Evolutionary conservation across 2,797 vertebrate species (phyloP).

Genomic region (Oryzias dopingdopingensis): DNA sequence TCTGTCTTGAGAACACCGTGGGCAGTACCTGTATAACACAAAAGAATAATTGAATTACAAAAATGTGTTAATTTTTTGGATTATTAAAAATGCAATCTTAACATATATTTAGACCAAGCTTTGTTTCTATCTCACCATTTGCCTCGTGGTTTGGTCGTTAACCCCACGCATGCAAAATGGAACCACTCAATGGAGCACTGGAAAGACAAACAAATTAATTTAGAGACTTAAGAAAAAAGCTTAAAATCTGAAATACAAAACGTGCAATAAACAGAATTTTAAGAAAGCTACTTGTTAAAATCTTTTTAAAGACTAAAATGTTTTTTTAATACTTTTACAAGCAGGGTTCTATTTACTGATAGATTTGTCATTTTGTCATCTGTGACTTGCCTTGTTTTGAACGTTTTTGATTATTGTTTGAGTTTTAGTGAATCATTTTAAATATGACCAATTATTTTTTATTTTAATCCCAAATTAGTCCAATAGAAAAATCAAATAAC

Average conservation of each 20-base stretch:
- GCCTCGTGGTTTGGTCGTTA: constrained; percentile 96
- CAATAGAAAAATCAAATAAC: too few relatives aligned
- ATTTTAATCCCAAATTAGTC: too few relatives aligned
- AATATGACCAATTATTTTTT: too few relatives aligned
- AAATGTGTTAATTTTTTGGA: not conserved
- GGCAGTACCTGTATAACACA: constrained; percentile 73
- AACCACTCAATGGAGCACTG: constrained; percentile 99
- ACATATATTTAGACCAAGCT: not conserved
- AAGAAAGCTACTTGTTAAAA: too few relatives aligned
- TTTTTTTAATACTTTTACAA: too few relatives aligned
- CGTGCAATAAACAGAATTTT: too few relatives aligned
- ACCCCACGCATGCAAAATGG: constrained; percentile 97
- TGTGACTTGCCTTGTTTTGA: not conserved
- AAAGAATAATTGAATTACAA: constrained; percentile 11
- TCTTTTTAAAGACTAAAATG: too few relatives aligned
- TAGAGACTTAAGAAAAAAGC: too few relatives aligned
- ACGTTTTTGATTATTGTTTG: not conserved
- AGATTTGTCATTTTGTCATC: not conserved
- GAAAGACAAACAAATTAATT: constrained; percentile 19
- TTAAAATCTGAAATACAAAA: too few relatives aligned
- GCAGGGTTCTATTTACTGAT: too few relatives aligned
- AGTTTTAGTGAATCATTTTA: too few relatives aligned
- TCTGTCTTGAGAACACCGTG: constrained; percentile 79
- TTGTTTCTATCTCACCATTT: constrained; percentile 88
- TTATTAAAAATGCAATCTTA: not conserved